Evolutionary conservation across 2,113 vertebrate genomes (phyloP), one percentile per base, ranked within the genome.

Genomic region (Albula glossodonta): DNA sequence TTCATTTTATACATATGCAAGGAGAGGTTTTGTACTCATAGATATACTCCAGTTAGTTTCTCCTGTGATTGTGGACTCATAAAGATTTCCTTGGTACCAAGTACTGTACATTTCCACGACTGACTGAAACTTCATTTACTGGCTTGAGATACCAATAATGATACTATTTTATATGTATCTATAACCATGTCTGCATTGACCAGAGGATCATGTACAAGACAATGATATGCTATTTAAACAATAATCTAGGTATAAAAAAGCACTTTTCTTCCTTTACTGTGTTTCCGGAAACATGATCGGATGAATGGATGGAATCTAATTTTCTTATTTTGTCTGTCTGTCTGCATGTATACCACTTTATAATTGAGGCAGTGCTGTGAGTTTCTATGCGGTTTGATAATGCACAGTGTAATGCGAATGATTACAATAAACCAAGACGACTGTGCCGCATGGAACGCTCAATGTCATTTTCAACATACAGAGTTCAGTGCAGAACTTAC

Each of bases 321-420:
- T 4, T 13, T 70, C 22, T 74, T 8, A 74, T 74, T 31, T 15
- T 66, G n/a, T 74, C 31, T 74, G 70, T 74, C 31, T 8, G 22
- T 74, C n/a, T 74, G n/a, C 70, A 74, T 74, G 70, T 74, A 13
- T 8, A 25, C 31, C 70, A 74, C 70, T 74, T 74, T 74, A 22
- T 66, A 66, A 66, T 66, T 66, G 15, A 66, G 60, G 70, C 70
- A 74, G 31, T 74, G 70, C 70, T 74, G n/a, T 74, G 70, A 31
- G 70, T 74, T 56, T 56, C 12, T 56, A 56, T 56, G 53, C 53
- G 0, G 12, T 56, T 56, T 74, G 70, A 11, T n/a, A 74, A 74
- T 74, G 25, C 70, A 74, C 70, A 41, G 31, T 74, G n/a, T 74
- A 22, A 74, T 74, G 17, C 70, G 10, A n/a, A 4, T 25, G 22